These are phyloP conservation scores for Lithophane ornitopus DNA, from an alignment of 2,888 invertebrate genomes.

Conservation along the genomic window DNA sequence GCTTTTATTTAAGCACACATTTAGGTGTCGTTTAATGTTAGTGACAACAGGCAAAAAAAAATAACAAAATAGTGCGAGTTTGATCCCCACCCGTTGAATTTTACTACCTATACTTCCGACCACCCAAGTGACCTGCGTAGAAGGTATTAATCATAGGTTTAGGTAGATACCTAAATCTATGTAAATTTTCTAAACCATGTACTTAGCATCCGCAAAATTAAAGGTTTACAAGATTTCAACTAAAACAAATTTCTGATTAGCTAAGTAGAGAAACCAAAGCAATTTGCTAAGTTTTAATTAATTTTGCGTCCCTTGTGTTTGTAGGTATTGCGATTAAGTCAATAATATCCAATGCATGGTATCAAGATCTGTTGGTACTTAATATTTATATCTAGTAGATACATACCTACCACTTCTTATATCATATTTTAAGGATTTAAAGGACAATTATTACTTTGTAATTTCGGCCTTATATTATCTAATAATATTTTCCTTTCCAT, in stretches of 20 bases:
- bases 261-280: conserved; percentile 2
- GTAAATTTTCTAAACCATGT: not conserved
- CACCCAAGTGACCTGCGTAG: not conserved
- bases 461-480: not conserved
- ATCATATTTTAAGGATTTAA: not conserved
- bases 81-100: not conserved
- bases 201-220: not conserved
- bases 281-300: conserved; percentile 39
- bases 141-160: not conserved
- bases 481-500: not conserved
- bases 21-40: not conserved
- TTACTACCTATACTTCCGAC: not conserved
- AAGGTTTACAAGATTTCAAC: not conserved
- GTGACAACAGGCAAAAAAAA: not conserved
- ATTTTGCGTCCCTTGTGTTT: conserved; percentile 9
- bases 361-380: conserved; percentile 12
- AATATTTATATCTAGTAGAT: not conserved
- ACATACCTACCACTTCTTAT: not conserved
- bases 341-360: not conserved
- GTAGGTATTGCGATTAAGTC: not conserved
- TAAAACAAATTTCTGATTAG: not conserved
- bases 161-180: not conserved
- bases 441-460: not conserved
- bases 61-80: not conserved
- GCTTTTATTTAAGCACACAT: not conserved